phyloP scores from a whole-genome alignment of 2,797 vertebrate species.

The Chelon labrosus region DNA sequence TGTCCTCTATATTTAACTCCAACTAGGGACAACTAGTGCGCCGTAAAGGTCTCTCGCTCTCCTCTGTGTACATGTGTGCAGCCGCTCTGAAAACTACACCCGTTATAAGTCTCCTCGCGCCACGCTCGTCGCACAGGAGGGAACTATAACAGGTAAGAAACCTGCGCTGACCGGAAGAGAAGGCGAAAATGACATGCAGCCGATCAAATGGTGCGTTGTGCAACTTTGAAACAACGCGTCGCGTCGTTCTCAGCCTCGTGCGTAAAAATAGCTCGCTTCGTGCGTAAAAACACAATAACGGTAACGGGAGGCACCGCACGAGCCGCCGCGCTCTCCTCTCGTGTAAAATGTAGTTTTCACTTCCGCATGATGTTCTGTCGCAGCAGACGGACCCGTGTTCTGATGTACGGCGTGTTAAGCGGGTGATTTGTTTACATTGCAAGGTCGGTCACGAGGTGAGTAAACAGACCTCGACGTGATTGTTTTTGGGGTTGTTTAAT shows the following conservation, averaged over 20 bases:
- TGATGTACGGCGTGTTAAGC: background rate
- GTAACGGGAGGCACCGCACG: background rate
- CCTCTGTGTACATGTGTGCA: background rate
- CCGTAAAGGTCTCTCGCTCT: constrained; percentile 8
- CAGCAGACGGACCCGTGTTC: background rate
- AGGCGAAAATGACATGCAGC: background rate
- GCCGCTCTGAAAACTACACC: background rate
- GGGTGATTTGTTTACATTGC: constrained; percentile 18
- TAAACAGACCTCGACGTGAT: background rate
- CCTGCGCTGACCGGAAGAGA: background rate
- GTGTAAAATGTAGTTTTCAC: constrained; percentile 28
- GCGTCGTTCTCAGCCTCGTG: background rate
- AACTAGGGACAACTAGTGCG: constrained; percentile 5
- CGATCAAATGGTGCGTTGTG: background rate
- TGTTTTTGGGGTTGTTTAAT: background rate
- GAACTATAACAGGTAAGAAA: constrained; percentile 42
- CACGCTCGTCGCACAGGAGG: constrained; percentile 3
- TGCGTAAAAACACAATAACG: constrained; percentile 33
- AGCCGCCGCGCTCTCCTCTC: background rate
- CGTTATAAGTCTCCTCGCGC: background rate
- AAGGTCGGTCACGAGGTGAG: constrained; percentile 49
- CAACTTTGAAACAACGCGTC: background rate
- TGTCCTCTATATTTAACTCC: constrained; percentile 77
- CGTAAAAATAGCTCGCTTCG: constrained; percentile 37
- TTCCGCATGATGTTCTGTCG: constrained; percentile 35